Percentiles rank a stretch among this genome's conserved stretches.
These are phyloP conservation scores for Lepidurus apus DNA, from an alignment of 1,140 invertebrate species.

Conservation along the genomic window DNA sequence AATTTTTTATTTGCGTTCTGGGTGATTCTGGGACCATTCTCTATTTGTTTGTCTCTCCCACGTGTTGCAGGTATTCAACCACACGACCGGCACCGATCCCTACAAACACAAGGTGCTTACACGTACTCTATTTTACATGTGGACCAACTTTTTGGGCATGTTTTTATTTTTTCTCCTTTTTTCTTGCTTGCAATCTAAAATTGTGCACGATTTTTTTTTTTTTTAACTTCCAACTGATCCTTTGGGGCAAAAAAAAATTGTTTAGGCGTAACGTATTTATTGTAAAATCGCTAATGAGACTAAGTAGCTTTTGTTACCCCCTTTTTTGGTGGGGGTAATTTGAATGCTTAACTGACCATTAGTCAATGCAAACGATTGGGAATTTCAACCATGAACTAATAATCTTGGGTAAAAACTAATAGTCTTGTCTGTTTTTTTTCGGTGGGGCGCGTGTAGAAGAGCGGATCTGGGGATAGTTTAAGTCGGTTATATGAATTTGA, in stretches of 20 bases:
- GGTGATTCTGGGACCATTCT: neutral
- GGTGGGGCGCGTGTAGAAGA: conserved; percentile 21
- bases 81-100: conserved; percentile 20
- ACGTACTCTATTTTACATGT: conserved; percentile 5
- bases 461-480: conserved; percentile 13
- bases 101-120: conserved; percentile 18
- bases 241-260: neutral
- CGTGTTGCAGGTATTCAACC: conserved; percentile 21
- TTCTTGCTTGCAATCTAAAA: neutral
- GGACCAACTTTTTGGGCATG: neutral
- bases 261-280: neutral
- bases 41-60: conserved; percentile 3
- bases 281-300: neutral
- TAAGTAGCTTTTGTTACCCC: neutral
- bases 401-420: no score
- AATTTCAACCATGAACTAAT: no score
- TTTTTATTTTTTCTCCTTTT: neutral
- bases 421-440: no score
- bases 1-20: neutral
- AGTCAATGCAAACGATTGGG: no score
- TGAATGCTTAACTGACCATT: no score
- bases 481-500: conserved; percentile 85
- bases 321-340: neutral
- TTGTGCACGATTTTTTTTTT: neutral
- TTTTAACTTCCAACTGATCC: neutral